Conservation (phyloP, 1,140 invertebrate species). For the Drosophila lacertosa region DNA sequence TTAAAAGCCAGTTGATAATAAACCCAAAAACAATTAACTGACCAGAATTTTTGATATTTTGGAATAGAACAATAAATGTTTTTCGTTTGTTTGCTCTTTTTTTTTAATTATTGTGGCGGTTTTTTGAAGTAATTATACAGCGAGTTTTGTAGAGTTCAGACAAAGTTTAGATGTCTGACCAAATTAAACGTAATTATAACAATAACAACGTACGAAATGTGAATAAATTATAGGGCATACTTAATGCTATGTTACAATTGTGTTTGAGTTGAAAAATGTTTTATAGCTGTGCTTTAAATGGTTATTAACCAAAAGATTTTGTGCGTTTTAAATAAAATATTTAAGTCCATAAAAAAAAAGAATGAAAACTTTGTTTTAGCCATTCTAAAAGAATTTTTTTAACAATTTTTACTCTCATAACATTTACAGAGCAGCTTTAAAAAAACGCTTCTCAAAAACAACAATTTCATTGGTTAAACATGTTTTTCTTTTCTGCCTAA, state of each 20-base stretch:
- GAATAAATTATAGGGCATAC: too few species aligned
- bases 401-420: too few species aligned
- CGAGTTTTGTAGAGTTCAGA: constrained; percentile 1
- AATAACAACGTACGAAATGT: not conserved
- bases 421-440: too few species aligned
- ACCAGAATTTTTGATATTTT: constrained; percentile 17
- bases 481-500: not conserved
- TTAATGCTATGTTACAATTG: too few species aligned
- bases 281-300: too few species aligned
- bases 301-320: too few species aligned
- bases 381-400: too few species aligned
- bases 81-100: not conserved
- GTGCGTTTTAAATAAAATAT: too few species aligned
- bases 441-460: too few species aligned
- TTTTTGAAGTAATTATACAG: constrained; percentile 2
- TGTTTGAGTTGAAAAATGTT: too few species aligned
- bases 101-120: not conserved
- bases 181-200: not conserved
- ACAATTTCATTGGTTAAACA: not conserved
- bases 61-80: constrained; percentile 10
- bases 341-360: too few species aligned
- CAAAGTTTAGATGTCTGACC: not conserved
- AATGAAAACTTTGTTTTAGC: too few species aligned
- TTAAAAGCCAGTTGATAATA: constrained; percentile 17
- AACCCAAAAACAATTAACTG: constrained; percentile 25